These are phyloP conservation scores for Salpingus planirostris DNA, from an alignment of 2,888 invertebrate genomes.

Conservation along the genomic window DNA sequence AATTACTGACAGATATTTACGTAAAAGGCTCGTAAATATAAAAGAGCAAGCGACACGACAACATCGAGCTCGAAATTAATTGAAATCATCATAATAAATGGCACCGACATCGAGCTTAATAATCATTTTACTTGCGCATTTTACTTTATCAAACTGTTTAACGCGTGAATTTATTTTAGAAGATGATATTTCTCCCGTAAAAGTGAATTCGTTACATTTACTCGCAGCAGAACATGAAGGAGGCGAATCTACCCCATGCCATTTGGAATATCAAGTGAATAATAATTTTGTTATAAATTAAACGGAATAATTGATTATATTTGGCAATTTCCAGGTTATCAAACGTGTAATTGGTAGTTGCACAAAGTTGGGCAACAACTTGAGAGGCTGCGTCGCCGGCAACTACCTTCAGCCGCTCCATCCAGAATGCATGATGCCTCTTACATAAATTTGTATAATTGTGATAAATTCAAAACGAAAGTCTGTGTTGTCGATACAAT, in stretches of 20 bases:
- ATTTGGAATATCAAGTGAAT: slow-evolving; percentile 24
- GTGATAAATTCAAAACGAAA: too few species aligned
- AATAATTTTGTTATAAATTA: slow-evolving; percentile 1
- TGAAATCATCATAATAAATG: too few species aligned
- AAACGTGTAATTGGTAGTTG: slow-evolving; percentile 39
- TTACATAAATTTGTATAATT: too few species aligned
- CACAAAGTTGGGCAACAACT: slow-evolving; percentile 34
- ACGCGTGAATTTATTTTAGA: slow-evolving; percentile 26
- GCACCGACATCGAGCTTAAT: too few species aligned
- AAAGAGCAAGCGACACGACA: too few species aligned
- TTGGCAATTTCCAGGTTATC: slow-evolving; percentile 26
- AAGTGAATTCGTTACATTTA: slow-evolving; percentile 13
- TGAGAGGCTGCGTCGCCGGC: slow-evolving; percentile 39
- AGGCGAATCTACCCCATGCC: slow-evolving; percentile 16
- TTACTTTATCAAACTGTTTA: too few species aligned
- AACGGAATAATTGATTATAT: slow-evolving; percentile 1
- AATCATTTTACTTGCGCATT: too few species aligned
- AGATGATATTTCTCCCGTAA: slow-evolving; percentile 24
- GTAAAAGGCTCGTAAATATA: too few species aligned
- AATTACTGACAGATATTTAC: too few species aligned
- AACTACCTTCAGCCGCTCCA: slow-evolving; percentile 41
- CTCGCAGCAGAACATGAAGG: slow-evolving; percentile 10
- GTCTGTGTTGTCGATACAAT: too few species aligned
- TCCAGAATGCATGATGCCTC: slow-evolving; percentile 40
- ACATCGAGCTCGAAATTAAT: too few species aligned